phyloP scores from a whole-genome alignment of 2,113 vertebrate species.

The Thymallus thymallus region DNA sequence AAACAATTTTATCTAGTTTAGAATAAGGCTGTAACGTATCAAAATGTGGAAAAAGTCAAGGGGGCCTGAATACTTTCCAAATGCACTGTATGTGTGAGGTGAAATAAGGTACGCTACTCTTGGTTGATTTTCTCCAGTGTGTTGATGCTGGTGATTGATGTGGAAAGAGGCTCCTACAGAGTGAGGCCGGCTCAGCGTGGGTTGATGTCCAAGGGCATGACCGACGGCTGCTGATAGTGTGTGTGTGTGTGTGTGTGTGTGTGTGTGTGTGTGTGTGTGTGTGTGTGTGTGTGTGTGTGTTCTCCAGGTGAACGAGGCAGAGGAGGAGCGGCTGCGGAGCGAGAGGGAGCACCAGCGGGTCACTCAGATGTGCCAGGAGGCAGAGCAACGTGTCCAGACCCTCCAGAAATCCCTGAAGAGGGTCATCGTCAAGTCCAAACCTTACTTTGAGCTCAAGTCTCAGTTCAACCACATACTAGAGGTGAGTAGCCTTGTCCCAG shows the following conservation, averaged over 20 bases:
- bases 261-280: neutral
- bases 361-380: constrained; percentile 85
- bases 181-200: neutral
- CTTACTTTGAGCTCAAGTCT: constrained; percentile 90
- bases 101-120: too few species aligned
- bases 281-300: constrained; percentile 15
- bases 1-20: too few species aligned
- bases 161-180: neutral
- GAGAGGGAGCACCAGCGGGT: constrained; percentile 87
- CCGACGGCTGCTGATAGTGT: neutral
- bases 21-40: too few species aligned
- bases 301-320: constrained; percentile 86
- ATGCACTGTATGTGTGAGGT: too few species aligned
- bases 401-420: constrained; percentile 86
- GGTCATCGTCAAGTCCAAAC: constrained; percentile 89
- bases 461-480: constrained; percentile 90
- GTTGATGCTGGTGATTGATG: neutral
- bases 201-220: neutral
- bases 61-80: too few species aligned
- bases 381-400: constrained; percentile 84
- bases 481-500: constrained; percentile 57
- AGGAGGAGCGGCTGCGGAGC: constrained; percentile 86
- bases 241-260: neutral
- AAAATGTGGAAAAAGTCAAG: too few species aligned
- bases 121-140: too few species aligned